phyloP scores from a whole-genome alignment of 2,888 invertebrate genomes.

The Heliconius ethilla region DNA sequence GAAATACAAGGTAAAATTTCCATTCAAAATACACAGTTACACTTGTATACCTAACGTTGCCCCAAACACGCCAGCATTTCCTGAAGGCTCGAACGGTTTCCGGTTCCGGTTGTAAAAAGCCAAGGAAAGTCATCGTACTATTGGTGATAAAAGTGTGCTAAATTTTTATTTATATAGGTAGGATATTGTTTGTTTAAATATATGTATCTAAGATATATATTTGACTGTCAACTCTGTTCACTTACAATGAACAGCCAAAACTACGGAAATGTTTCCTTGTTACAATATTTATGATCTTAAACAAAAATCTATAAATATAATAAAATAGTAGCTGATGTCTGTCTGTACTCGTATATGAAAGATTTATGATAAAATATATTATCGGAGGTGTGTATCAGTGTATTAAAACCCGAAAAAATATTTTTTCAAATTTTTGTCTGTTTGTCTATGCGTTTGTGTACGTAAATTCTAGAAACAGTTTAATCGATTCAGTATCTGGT shows the following conservation, averaged over 20 bases:
- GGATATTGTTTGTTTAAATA: background rate
- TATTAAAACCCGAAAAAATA: too few relatives aligned
- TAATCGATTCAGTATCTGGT: too few relatives aligned
- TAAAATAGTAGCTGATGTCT: too few relatives aligned
- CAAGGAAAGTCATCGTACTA: constrained; percentile 57
- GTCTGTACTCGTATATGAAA: too few relatives aligned
- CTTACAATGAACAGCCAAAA: too few relatives aligned
- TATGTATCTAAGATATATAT: too few relatives aligned
- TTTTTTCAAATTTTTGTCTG: too few relatives aligned
- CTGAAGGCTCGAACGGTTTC: constrained; percentile 77
- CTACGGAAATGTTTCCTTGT: background rate
- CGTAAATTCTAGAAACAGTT: too few relatives aligned
- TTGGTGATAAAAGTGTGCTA: constrained; percentile 46
- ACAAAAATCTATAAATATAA: background rate
- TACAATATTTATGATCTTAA: background rate
- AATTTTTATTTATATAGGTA: background rate
- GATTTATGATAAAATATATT: too few relatives aligned
- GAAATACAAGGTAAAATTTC: constrained; percentile 9
- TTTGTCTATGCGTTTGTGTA: too few relatives aligned
- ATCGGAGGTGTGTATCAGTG: too few relatives aligned
- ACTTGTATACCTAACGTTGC: constrained; percentile 31
- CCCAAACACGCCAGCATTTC: constrained; percentile 78
- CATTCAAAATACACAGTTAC: constrained; percentile 23
- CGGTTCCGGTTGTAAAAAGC: constrained; percentile 76
- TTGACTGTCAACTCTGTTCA: too few relatives aligned